A percentile compares a stretch with the other conserved stretches of the same genome.
phyloP scores from a whole-genome alignment of 2,113 vertebrate genomes.

The western clawed frog (Xenopus tropicalis) region UCB_Xtro_10.0 CM004450.2:97732001-97732500 shows the following conservation, averaged over 20 bases:
- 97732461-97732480: conserved; percentile 13
- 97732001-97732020: too few relatives aligned
- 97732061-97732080: too few relatives aligned
- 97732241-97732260: conserved; percentile 56
- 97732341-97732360: conserved; percentile 63
- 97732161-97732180: too few relatives aligned
- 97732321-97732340: conserved; percentile 73
- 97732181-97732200: background rate
- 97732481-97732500: too few relatives aligned
- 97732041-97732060: too few relatives aligned
- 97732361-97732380: conserved; percentile 79
- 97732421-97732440: background rate
- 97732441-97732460: conserved; percentile 12
- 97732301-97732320: conserved; percentile 77
- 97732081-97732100: too few relatives aligned
- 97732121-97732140: too few relatives aligned
- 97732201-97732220: conserved; percentile 16
- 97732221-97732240: conserved; percentile 49
- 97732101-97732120: too few relatives aligned
- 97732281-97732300: conserved; percentile 66
- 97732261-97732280: conserved; percentile 58
- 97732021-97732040: too few relatives aligned
- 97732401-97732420: conserved; percentile 62
- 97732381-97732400: conserved; percentile 64
- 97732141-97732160: too few relatives aligned